Base-by-base conservation (phyloP, 2,113 vertebrate genomes). In the Drymodes brunneopygia region DNA sequence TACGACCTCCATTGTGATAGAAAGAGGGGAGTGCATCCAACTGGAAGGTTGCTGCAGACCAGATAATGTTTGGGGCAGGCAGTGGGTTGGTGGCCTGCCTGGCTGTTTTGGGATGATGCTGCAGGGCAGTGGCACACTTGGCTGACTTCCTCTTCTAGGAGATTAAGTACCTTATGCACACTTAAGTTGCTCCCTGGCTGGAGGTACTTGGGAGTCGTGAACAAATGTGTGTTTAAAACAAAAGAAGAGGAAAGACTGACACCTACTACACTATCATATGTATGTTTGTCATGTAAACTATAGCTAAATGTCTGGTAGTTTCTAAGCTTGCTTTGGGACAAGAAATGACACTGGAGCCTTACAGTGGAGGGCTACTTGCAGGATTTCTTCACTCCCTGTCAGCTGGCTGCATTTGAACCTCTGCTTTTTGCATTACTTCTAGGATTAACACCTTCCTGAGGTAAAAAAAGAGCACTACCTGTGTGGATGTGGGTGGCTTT, bases 1-100 rank as follows among this genome's bases (percentile, higher is more conserved):
- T 42, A 24, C 0, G 0, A 5, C 15, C 33, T 48, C 9, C 23
- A 19, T 44, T 1, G 0, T 27, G 36, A 31, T 8, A 31, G 44
- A 48, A 72, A 38, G 48, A 35, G 24, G 51, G 24, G 79, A 71
- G 25, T 3, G 0, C 27, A 65, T 83, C 33, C 45, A 18, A 0
- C 4, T 29, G n/a, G 60, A 57, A 69, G 33, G 3, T 61, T 82
- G 36, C 54, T 94, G 67, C 42, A 42, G 51, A 61, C 15, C 10
- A 69, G 40, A 17, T 44, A 51, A 5, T 0, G 0, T 45, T 62
- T 25, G 25, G 25, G 51, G 8, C 29, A 50, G 61, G 61, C 35
- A 31, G 22, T 5, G 15, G 47, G 11, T 75, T 75, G 45, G 21
- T 36, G 38, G 31, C 7, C 9, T 7, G 4, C n/a, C 45, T 57